A percentile compares a stretch with the other conserved stretches of the same genome.
phyloP scores from a whole-genome alignment of 1,140 invertebrate genomes.

The Hycleus cichorii region DNA sequence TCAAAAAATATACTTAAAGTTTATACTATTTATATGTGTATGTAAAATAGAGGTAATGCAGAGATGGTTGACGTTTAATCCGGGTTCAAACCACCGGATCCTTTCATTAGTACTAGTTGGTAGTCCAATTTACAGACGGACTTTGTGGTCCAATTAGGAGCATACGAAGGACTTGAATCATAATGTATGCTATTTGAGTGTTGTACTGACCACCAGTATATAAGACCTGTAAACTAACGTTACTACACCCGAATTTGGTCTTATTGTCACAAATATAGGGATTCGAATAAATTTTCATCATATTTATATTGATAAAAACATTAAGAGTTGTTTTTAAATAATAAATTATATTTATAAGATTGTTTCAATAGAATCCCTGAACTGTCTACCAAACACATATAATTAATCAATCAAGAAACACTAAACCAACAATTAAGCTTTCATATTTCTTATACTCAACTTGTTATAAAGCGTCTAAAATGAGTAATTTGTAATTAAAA shows the following conservation, averaged over 20 bases:
- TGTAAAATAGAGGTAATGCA: background rate
- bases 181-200: constrained; percentile 13
- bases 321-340: too few species aligned
- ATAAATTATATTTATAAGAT: too few species aligned
- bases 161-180: constrained; percentile 6
- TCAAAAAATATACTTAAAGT: too few species aligned
- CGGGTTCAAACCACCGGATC: background rate
- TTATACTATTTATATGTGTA: too few species aligned
- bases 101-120: constrained; percentile 12
- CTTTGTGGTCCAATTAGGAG: constrained; percentile 21
- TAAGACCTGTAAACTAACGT: constrained; percentile 5
- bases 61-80: constrained; percentile 8
- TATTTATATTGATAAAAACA: too few species aligned
- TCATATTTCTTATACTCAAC: constrained; percentile 13
- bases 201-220: constrained; percentile 4
- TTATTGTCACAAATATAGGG: constrained; percentile 4
- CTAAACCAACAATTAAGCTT: constrained; percentile 19
- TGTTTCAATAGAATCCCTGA: background rate
- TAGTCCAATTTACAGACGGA: background rate
- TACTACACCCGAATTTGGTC: constrained; percentile 5
- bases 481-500: constrained; percentile 16
- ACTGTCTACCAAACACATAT: constrained; percentile 13
- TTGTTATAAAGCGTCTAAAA: constrained; percentile 10
- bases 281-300: background rate
- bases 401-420: constrained; percentile 23